These are phyloP conservation scores for Polietes domitor DNA, from an alignment of 2,888 invertebrate genomes.

Conservation along the genomic window DNA sequence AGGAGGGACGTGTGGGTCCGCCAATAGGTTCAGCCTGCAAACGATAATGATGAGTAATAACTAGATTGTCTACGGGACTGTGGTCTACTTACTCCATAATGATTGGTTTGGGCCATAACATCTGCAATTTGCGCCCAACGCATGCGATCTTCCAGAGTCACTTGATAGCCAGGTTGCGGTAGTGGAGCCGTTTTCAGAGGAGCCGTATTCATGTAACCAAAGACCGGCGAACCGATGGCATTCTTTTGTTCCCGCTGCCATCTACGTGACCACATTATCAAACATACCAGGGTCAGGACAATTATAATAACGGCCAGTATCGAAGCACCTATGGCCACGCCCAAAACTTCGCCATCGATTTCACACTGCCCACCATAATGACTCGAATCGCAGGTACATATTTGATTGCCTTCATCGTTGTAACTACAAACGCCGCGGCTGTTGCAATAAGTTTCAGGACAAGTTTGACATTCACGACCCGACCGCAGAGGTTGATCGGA, in stretches of 20 bases:
- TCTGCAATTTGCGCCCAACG: constrained; percentile 95
- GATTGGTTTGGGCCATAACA: constrained; percentile 92
- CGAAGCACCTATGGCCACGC: constrained; percentile 94
- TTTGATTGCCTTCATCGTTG: constrained; percentile 82
- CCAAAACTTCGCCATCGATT: constrained; percentile 94
- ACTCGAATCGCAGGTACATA: constrained; percentile 86
- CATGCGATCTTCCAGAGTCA: constrained; percentile 90
- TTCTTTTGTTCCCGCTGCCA: constrained; percentile 95
- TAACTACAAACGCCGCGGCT: constrained; percentile 93
- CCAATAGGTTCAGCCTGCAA: constrained; percentile 86
- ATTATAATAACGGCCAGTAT: constrained; percentile 94
- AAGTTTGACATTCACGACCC: constrained; percentile 90
- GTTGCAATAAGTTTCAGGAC: constrained; percentile 89
- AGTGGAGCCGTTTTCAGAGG: constrained; percentile 85
- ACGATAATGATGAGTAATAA: neutral
- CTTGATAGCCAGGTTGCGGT: constrained; percentile 87
- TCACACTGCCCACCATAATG: constrained; percentile 95
- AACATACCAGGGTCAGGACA: constrained; percentile 90
- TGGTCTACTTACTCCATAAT: constrained; percentile 87
- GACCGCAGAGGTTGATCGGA: constrained; percentile 85
- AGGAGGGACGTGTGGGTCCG: constrained; percentile 88
- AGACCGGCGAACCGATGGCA: constrained; percentile 90
- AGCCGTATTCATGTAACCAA: constrained; percentile 91
- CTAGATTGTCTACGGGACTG: neutral
- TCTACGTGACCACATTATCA: constrained; percentile 95